Evolutionary conservation across 2,797 vertebrate genomes (phyloP).

Genomic region (Eidolon dupreanum): DNA sequence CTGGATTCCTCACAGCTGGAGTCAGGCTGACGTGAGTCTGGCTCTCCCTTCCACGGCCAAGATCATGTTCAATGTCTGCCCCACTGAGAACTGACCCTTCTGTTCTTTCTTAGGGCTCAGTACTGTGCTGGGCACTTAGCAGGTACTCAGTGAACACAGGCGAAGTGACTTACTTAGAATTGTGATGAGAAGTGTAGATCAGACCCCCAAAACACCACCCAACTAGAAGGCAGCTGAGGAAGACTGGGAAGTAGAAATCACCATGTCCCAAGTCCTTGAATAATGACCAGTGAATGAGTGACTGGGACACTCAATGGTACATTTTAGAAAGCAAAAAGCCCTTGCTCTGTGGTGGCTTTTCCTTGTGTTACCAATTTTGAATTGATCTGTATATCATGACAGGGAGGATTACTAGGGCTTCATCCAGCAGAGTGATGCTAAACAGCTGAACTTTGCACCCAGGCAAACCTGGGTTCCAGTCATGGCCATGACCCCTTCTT

Average conservation of each 20-base stretch:
- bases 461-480: not conserved
- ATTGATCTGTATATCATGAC: not conserved
- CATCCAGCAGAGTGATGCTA: fast-evolving
- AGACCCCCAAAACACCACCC: not conserved
- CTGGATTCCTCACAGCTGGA: not conserved
- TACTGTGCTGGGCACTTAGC: not conserved
- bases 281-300: not conserved
- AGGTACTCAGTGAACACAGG: not conserved
- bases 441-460: not conserved
- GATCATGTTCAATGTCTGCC: fast-evolving
- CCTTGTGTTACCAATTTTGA: not conserved
- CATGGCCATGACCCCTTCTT: not conserved
- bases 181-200: not conserved
- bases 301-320: no score
- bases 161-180: not conserved
- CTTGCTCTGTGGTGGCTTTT: no score
- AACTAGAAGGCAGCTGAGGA: not conserved
- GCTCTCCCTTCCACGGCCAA: not conserved
- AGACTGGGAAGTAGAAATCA: not conserved
- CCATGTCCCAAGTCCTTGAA: not conserved
- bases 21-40: not conserved
- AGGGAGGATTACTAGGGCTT: not conserved
- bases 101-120: not conserved
- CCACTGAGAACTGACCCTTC: not conserved
- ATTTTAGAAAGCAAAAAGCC: not conserved